phyloP scores from a whole-genome alignment of 2,888 invertebrate genomes.

The Frankliniella fusca region DNA sequence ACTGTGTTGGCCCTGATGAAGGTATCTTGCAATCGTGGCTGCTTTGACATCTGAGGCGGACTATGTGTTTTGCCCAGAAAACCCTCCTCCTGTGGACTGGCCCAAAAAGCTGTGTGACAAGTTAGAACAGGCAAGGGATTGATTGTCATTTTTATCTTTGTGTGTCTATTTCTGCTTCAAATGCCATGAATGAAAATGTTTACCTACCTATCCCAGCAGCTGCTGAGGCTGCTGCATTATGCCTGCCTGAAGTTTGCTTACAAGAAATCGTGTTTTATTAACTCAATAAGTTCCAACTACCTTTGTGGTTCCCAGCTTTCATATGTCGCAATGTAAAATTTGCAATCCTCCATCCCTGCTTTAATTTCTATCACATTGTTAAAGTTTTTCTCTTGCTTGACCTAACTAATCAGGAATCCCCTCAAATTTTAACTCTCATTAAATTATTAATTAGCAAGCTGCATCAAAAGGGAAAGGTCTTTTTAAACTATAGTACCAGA shows the following conservation, averaged over 20 bases:
- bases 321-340: not conserved
- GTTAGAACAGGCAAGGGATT: conserved; percentile 76
- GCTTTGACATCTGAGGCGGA: conserved; percentile 97
- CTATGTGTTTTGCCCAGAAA: conserved; percentile 97
- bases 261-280: not conserved
- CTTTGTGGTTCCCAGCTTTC: not conserved
- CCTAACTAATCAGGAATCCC: too few relatives aligned
- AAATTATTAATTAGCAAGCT: too few relatives aligned
- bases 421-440: too few relatives aligned
- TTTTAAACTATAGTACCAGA: too few relatives aligned
- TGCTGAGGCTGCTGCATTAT: not conserved
- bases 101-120: conserved; percentile 88
- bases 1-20: conserved; percentile 47
- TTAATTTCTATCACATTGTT: not conserved
- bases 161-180: not conserved
- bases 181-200: not conserved
- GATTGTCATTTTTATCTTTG: not conserved
- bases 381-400: too few relatives aligned
- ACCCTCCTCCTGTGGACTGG: conserved; percentile 93
- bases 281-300: not conserved
- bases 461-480: too few relatives aligned
- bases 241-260: not conserved
- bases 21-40: conserved; percentile 95
- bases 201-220: not conserved
- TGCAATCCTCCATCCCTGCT: not conserved